Conservation (phyloP, 2,888 invertebrate species). For the Coelinius sp. region DNA sequence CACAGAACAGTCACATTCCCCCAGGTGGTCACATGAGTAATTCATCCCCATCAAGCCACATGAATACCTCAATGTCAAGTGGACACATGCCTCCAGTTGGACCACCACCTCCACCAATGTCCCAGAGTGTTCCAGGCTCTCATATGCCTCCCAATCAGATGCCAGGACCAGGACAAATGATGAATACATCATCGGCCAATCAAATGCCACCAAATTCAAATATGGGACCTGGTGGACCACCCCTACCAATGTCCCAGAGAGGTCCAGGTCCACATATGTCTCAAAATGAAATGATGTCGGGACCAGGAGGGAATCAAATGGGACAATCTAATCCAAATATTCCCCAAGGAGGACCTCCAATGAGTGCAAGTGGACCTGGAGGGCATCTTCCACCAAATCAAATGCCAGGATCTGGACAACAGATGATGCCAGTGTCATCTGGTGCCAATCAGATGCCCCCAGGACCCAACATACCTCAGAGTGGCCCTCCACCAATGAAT, state of each 20-base stretch:
- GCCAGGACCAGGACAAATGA: conserved; percentile 39
- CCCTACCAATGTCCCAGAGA: not conserved
- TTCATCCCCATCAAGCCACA: conserved; percentile 45
- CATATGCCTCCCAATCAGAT: conserved; percentile 51
- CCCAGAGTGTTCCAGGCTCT: conserved; percentile 45
- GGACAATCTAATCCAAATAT: not conserved
- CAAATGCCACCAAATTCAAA: conserved; percentile 40
- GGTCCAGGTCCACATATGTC: not conserved
- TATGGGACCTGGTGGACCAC: not conserved
- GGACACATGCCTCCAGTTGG: conserved; percentile 59
- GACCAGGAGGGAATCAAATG: not conserved
- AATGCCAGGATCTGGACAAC: conserved; percentile 57
- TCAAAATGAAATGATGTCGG: not conserved
- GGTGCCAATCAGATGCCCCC: conserved; percentile 45
- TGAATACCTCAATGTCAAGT: conserved; percentile 44
- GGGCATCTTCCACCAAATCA: conserved; percentile 58
- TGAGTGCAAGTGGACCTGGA: conserved; percentile 50
- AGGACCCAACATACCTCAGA: conserved; percentile 45
- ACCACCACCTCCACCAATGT: conserved; percentile 55
- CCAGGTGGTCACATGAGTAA: conserved; percentile 62
- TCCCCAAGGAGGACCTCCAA: not conserved
- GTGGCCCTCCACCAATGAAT: conserved; percentile 53
- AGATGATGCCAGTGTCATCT: conserved; percentile 51
- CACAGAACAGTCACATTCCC: conserved; percentile 51
- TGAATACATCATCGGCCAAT: conserved; percentile 55